phyloP scores from a whole-genome alignment of 2,888 invertebrate genomes.

The Pheosia gnoma region DNA sequence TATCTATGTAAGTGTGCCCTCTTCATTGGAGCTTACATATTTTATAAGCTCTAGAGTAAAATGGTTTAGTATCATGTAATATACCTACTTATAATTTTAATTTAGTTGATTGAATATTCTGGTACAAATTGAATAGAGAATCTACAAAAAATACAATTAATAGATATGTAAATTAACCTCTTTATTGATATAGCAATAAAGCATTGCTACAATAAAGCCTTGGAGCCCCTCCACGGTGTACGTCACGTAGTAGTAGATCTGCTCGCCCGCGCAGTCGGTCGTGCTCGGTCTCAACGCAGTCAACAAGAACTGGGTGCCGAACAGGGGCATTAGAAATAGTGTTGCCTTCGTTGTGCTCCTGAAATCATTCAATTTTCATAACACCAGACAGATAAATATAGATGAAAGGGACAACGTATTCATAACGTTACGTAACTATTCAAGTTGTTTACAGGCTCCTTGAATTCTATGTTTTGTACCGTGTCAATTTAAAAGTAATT shows the following conservation, averaged over 20 bases:
- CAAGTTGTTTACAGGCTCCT: too few species aligned
- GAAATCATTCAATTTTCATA: conserved; percentile 16
- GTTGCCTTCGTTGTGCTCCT: conserved; percentile 87
- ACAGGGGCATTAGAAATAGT: conserved; percentile 87
- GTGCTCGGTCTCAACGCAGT: conserved; percentile 83
- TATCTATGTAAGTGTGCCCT: neutral
- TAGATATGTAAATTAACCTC: conserved; percentile 73
- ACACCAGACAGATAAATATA: conserved; percentile 3
- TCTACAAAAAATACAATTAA: conserved; percentile 1
- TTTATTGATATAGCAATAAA: conserved; percentile 87
- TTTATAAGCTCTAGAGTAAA: neutral
- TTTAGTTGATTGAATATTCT: too few species aligned
- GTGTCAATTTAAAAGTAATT: too few species aligned
- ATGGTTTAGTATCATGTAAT: neutral
- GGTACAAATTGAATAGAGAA: conserved; percentile 3
- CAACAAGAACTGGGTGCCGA: conserved; percentile 87
- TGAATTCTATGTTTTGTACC: too few species aligned
- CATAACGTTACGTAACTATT: neutral
- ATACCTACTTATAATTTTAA: too few species aligned
- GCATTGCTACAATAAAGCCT: conserved; percentile 85
- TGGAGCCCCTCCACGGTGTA: conserved; percentile 85
- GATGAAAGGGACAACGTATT: neutral
- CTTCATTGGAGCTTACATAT: neutral
- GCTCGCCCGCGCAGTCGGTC: conserved; percentile 76
- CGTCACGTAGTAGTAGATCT: conserved; percentile 84